phyloP scores from a whole-genome alignment of 2,888 invertebrate genomes.

The Listrodromus nycthemerus region DNA sequence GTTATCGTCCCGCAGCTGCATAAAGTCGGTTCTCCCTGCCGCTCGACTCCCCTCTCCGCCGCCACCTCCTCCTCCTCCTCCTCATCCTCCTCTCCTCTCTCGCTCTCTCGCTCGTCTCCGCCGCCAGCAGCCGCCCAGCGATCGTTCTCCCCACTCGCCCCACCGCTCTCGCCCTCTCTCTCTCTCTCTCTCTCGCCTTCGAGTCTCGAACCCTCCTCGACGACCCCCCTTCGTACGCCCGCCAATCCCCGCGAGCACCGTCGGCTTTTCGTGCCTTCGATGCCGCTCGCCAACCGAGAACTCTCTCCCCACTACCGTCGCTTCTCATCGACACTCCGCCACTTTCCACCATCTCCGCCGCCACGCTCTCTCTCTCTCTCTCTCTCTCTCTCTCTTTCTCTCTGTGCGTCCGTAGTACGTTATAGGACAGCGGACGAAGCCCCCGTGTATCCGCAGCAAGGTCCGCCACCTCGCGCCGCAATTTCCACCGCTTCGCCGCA shows the following conservation, averaged over 20 bases:
- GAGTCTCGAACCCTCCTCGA: slow-evolving; percentile 55
- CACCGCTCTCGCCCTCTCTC: slow-evolving; percentile 62
- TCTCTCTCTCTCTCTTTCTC: too few species aligned
- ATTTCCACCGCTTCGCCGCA: slow-evolving; percentile 42
- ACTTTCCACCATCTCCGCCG: slow-evolving; percentile 68
- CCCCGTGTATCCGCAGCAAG: slow-evolving; percentile 35
- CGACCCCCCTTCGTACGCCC: slow-evolving; percentile 53
- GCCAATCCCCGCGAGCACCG: slow-evolving; percentile 68
- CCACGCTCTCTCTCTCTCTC: background rate
- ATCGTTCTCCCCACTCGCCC: slow-evolving; percentile 61
- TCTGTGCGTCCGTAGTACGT: background rate
- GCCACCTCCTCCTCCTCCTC: slow-evolving; percentile 50
- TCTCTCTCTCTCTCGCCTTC: slow-evolving; percentile 66
- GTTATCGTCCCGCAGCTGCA: slow-evolving; percentile 86
- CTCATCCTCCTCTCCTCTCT: slow-evolving; percentile 64
- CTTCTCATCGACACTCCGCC: slow-evolving; percentile 69
- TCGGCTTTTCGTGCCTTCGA: slow-evolving; percentile 53
- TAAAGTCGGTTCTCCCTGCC: slow-evolving; percentile 84
- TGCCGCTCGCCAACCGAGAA: slow-evolving; percentile 71
- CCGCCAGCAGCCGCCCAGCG: slow-evolving; percentile 65
- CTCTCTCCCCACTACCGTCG: slow-evolving; percentile 60
- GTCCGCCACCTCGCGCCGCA: slow-evolving; percentile 69
- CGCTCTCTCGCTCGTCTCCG: slow-evolving; percentile 59
- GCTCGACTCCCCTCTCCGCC: slow-evolving; percentile 68
- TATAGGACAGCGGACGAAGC: slow-evolving; percentile 6